Evolutionary conservation across 2,113 vertebrate species (phyloP).

Genomic region (Ursus arctos): DNA sequence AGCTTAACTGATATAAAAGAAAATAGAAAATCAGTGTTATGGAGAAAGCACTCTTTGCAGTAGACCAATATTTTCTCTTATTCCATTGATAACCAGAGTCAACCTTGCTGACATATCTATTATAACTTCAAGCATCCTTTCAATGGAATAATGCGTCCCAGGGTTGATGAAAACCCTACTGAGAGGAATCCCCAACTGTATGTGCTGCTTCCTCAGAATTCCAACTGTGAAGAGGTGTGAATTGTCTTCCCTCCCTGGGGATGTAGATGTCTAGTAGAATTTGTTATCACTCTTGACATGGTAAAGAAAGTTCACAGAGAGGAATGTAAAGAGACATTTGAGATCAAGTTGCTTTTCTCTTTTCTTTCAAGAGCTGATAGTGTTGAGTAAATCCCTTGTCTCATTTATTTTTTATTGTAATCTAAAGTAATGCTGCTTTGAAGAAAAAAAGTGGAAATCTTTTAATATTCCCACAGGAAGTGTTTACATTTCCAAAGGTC

Average conservation of each 20-base stretch:
- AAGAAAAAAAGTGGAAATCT: slow-evolving; percentile 49
- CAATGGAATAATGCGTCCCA: neutral
- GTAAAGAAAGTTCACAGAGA: neutral
- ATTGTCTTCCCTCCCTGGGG: neutral
- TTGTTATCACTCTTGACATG: neutral
- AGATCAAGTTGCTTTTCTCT: neutral
- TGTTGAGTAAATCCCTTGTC: slow-evolving; percentile 34
- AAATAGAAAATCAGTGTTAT: neutral
- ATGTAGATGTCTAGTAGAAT: neutral
- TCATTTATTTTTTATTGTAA: slow-evolving; percentile 65
- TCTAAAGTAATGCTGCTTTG: slow-evolving; percentile 48
- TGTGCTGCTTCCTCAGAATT: neutral
- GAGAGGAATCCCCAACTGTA: neutral
- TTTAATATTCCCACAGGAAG: slow-evolving; percentile 69
- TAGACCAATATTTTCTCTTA: neutral
- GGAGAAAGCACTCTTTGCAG: neutral
- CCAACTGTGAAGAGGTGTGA: neutral
- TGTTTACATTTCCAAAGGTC: slow-evolving; percentile 55
- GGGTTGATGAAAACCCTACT: neutral
- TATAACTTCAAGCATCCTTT: neutral
- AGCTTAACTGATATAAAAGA: neutral
- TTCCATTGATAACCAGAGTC: neutral
- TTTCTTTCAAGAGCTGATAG: neutral
- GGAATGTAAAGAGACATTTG: too few relatives aligned
- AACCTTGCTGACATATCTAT: neutral